These are phyloP conservation scores for Hemicrepidius hirtus DNA, from an alignment of 2,888 invertebrate species.

Conservation along the genomic window DNA sequence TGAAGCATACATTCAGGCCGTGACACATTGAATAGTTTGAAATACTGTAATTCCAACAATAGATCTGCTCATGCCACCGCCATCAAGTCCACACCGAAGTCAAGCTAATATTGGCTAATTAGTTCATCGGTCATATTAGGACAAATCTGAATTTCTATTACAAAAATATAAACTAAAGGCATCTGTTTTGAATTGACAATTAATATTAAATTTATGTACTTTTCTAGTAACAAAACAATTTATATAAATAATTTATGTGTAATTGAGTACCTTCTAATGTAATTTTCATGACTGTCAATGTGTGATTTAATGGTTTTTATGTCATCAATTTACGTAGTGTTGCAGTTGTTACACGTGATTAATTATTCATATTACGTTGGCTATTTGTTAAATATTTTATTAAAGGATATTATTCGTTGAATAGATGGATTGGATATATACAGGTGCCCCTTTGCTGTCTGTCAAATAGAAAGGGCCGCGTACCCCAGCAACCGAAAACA, in stretches of 20 bases:
- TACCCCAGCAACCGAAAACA: slow-evolving; percentile 16
- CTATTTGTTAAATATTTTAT: neutral
- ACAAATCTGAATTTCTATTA: too few species aligned
- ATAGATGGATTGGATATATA: neutral
- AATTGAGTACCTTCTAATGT: slow-evolving; percentile 12
- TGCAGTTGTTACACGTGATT: slow-evolving; percentile 30
- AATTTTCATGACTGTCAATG: slow-evolving; percentile 9
- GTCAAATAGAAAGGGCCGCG: neutral
- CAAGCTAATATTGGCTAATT: too few species aligned
- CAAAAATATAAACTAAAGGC: too few species aligned
- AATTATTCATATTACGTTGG: slow-evolving; percentile 13
- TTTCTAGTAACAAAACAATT: neutral
- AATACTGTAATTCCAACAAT: neutral
- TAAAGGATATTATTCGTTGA: slow-evolving; percentile 5
- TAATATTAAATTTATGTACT: neutral
- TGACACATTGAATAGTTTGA: neutral
- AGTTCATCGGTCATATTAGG: too few species aligned
- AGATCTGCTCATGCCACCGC: neutral
- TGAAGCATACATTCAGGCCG: neutral
- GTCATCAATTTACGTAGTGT: slow-evolving; percentile 5
- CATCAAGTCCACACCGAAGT: neutral
- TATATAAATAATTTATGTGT: slow-evolving; percentile 20
- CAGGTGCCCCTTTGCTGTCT: neutral
- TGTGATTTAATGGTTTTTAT: slow-evolving; percentile 26
- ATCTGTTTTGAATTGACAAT: neutral